phyloP scores from a whole-genome alignment of 2,113 vertebrate species.

The Calypte anna region DNA sequence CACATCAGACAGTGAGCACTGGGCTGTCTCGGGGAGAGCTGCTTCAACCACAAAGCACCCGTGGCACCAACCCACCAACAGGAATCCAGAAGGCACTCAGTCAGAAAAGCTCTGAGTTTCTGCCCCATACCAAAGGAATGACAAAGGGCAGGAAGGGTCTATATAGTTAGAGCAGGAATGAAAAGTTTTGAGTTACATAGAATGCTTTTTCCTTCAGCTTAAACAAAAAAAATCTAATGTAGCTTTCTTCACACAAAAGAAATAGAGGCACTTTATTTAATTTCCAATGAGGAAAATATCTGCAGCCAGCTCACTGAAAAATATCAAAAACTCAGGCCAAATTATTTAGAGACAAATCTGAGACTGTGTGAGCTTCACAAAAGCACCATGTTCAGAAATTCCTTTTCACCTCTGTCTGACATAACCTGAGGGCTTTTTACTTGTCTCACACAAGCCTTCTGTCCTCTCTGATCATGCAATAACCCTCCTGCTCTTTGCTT shows the following conservation, averaged over 20 bases:
- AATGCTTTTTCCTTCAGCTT: background rate
- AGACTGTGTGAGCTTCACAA: background rate
- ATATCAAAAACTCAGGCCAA: background rate
- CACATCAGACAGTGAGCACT: background rate
- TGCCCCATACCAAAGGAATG: background rate
- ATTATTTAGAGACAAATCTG: background rate
- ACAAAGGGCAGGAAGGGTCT: background rate
- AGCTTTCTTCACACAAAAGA: background rate
- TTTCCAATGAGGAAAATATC: background rate
- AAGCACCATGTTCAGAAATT: background rate
- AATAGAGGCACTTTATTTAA: background rate
- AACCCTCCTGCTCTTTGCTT: background rate
- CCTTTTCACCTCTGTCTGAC: background rate
- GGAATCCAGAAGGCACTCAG: background rate
- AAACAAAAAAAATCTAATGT: background rate
- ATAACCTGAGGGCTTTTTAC: background rate
- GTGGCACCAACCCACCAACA: background rate
- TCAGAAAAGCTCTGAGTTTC: background rate
- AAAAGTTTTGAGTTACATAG: background rate
- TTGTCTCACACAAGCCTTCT: background rate
- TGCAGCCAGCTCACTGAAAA: background rate
- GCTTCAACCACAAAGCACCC: background rate
- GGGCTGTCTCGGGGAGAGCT: background rate
- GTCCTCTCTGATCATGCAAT: background rate
- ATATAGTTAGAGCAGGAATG: background rate